A percentile compares a stretch with the other conserved stretches of the same genome.
These are phyloP conservation scores for Drosophila pruinosa DNA, from an alignment of 1,140 invertebrate species.

Conservation along the genomic window DNA sequence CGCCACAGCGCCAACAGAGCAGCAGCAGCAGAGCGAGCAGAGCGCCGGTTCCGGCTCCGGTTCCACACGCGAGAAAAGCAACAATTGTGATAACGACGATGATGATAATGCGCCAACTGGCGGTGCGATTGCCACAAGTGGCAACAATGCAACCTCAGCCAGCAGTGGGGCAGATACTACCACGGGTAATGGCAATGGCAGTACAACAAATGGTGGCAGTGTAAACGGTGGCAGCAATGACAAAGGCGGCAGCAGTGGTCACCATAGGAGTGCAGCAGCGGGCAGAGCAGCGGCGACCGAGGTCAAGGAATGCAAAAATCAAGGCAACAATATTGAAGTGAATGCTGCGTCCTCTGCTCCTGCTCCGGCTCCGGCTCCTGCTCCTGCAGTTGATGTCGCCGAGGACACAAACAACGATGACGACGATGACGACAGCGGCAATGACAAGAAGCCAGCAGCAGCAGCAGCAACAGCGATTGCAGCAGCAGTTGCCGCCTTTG, in stretches of 20 bases:
- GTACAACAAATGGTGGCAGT: slow-evolving; percentile 61
- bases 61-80: slow-evolving; percentile 61
- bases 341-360: neutral
- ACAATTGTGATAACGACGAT: slow-evolving; percentile 79
- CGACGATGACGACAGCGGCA: slow-evolving; percentile 54
- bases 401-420: slow-evolving; percentile 41
- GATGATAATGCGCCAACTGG: slow-evolving; percentile 70
- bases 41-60: slow-evolving; percentile 43
- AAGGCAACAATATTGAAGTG: slow-evolving; percentile 26
- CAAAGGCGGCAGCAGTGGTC: slow-evolving; percentile 10
- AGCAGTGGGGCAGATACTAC: slow-evolving; percentile 19
- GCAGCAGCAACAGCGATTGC: slow-evolving; percentile 1
- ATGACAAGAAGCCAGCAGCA: slow-evolving; percentile 35
- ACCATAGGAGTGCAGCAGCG: slow-evolving; percentile 44
- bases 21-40: slow-evolving; percentile 44
- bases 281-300: slow-evolving; percentile 2
- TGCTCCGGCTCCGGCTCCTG: slow-evolving; percentile 3
- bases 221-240: slow-evolving; percentile 57
- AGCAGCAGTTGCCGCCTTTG: slow-evolving; percentile 32
- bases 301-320: slow-evolving; percentile 47
- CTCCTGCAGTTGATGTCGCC: slow-evolving; percentile 10
- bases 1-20: slow-evolving; percentile 55
- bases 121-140: slow-evolving; percentile 27
- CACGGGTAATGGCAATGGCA: slow-evolving; percentile 5
- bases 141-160: slow-evolving; percentile 9